These are phyloP conservation scores for Gibbula magus DNA, from an alignment of 2,888 invertebrate species.

Conservation along the genomic window DNA sequence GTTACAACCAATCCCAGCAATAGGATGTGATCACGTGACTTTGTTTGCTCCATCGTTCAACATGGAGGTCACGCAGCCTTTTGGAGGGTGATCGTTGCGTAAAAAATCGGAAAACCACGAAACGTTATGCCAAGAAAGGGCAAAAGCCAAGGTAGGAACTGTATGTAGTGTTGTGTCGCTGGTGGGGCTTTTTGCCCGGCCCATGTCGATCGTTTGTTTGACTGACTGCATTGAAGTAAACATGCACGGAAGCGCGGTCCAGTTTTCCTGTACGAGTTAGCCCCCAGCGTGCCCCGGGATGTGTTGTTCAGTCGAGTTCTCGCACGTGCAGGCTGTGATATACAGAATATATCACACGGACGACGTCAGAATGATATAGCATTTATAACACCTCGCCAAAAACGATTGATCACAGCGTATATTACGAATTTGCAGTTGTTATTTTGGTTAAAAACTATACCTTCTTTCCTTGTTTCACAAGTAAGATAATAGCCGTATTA, in stretches of 20 bases:
- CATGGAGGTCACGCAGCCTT: slow-evolving; percentile 13
- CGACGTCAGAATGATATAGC: neutral
- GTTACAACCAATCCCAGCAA: neutral
- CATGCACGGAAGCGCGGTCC: slow-evolving; percentile 8
- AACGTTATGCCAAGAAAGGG: slow-evolving; percentile 5
- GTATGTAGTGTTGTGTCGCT: neutral
- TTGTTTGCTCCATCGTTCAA: slow-evolving; percentile 10
- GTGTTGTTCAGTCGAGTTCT: neutral
- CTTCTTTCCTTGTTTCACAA: too few species aligned
- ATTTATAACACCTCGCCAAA: too few species aligned
- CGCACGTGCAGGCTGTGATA: slow-evolving; percentile 1
- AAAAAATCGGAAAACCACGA: slow-evolving; percentile 1
- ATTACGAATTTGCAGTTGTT: too few species aligned
- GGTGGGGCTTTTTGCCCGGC: neutral
- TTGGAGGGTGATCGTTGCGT: neutral
- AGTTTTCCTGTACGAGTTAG: neutral
- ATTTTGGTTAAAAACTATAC: too few species aligned
- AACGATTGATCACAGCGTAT: too few species aligned
- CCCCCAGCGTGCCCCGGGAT: neutral
- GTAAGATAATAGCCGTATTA: too few species aligned
- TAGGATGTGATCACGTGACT: neutral
- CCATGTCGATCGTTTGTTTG: neutral
- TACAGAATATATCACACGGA: neutral
- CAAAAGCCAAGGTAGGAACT: neutral
- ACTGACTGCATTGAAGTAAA: neutral